Percentiles rank a stretch among this genome's conserved stretches.
Conservation (phyloP, 2,113 vertebrate species). For the Cephalopterus ornatus region DNA sequence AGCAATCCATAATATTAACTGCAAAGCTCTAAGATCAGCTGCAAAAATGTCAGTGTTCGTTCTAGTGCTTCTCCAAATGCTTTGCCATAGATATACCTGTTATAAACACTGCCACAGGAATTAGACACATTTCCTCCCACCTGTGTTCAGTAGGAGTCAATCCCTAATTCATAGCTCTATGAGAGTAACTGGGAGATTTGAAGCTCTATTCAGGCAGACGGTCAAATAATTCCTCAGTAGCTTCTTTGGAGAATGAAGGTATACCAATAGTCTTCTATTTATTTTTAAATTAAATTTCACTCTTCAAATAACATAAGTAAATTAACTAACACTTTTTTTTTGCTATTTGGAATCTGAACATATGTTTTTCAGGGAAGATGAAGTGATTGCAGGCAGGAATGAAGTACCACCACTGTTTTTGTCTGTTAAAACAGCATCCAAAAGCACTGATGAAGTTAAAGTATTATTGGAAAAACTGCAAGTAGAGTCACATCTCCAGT, state of each 20-base stretch:
- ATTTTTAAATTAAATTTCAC: neutral
- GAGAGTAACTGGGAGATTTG: neutral
- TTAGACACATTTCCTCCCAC: neutral
- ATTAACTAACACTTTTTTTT: neutral
- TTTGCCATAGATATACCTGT: neutral
- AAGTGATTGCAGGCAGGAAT: neutral
- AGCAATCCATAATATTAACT: neutral
- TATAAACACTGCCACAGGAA: neutral
- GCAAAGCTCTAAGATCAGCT: neutral
- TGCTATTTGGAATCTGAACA: neutral
- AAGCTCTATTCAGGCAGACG: neutral
- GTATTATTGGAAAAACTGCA: neutral
- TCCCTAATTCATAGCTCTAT: neutral
- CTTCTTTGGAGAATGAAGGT: neutral
- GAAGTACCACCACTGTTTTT: neutral
- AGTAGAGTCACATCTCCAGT: neutral
- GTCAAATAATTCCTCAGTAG: neutral
- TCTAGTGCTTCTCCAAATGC: neutral
- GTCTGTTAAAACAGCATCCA: neutral
- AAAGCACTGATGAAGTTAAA: neutral
- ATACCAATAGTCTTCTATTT: neutral
- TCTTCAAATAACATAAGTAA: neutral
- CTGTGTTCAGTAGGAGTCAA: fast-evolving
- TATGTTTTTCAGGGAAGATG: neutral
- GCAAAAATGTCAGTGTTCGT: neutral